Evolutionary conservation across 2,113 vertebrate species (phyloP).

Genomic region (Osmerus mordax): DNA sequence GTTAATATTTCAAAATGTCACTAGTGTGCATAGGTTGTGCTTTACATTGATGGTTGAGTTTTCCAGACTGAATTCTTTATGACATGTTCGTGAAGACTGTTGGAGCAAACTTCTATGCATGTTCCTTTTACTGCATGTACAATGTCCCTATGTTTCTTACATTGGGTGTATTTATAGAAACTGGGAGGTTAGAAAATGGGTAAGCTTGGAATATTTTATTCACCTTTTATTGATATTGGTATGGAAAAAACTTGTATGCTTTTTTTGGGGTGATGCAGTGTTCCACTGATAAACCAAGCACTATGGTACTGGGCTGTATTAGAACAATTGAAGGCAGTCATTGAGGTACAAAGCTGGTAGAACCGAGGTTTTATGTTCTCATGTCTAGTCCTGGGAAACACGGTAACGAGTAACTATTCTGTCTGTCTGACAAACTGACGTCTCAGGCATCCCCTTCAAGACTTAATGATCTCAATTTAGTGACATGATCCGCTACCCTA

Average conservation of each 20-base stretch:
- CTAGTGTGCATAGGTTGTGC: conserved; percentile 39
- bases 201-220: conserved; percentile 10
- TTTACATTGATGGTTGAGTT: conserved; percentile 30
- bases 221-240: conserved; percentile 7
- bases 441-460: background rate
- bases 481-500: background rate
- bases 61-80: conserved; percentile 22
- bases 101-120: conserved; percentile 15
- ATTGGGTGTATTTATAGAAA: conserved; percentile 4
- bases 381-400: too few relatives aligned
- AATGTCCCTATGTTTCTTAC: conserved; percentile 14
- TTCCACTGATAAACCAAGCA: too few relatives aligned
- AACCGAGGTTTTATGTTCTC: too few relatives aligned
- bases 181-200: conserved; percentile 19
- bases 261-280: background rate
- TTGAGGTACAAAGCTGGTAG: background rate
- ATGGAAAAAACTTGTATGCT: background rate
- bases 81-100: conserved; percentile 37
- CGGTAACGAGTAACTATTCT: background rate
- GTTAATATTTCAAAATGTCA: conserved; percentile 52
- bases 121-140: conserved; percentile 12
- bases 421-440: background rate
- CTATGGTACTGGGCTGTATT: too few relatives aligned
- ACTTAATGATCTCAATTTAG: background rate
- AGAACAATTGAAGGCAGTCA: background rate